Conservation (phyloP, 2,888 invertebrate species). For the Monoplex corrugatus region DNA sequence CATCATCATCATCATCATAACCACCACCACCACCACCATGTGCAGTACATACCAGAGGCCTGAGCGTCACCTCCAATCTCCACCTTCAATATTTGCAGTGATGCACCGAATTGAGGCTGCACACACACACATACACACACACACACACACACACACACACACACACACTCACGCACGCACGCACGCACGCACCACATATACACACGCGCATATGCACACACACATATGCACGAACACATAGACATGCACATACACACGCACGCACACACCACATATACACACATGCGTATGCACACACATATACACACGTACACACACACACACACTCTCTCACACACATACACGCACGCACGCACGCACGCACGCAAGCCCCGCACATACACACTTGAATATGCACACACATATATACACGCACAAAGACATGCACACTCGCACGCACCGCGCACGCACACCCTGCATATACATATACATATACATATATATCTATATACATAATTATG, state of each 20-base stretch:
- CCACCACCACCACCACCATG: neutral
- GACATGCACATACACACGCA: neutral
- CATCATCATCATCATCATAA: neutral
- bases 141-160: constrained; percentile 35
- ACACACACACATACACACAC: constrained; percentile 25
- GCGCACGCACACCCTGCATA: neutral
- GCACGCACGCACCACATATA: neutral
- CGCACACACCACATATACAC: neutral
- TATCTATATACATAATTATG: neutral
- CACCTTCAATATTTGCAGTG: constrained; percentile 80
- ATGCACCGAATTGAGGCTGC: constrained; percentile 77
- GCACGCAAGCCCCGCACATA: neutral
- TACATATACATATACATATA: neutral
- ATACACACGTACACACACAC: neutral
- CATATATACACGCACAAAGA: neutral
- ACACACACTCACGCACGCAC: neutral
- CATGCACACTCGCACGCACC: neutral
- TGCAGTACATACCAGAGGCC: constrained; percentile 68
- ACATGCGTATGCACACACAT: neutral
- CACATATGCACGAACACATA: neutral
- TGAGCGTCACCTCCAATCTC: constrained; percentile 81
- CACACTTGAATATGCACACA: neutral
- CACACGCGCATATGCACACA: neutral
- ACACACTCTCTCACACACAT: neutral
- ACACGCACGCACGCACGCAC: neutral